Base-by-base conservation (phyloP, 2,113 vertebrate genomes). In the Larimichthys crocea region DNA sequence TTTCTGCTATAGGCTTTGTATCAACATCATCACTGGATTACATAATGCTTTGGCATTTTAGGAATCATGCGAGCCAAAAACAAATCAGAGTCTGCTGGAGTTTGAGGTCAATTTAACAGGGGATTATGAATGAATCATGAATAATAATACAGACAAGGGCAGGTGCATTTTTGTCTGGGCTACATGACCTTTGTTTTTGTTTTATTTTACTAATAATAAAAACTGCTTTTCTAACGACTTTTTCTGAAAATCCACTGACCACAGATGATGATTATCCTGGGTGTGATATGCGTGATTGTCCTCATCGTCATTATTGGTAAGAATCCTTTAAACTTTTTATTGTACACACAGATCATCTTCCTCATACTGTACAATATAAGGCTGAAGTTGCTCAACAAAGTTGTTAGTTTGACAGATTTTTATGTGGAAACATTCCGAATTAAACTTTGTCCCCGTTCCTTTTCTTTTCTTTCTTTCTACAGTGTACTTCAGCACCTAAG, bases 211-310 rank as follows among this genome's bases (percentile, higher is more conserved):
- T 40, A 40, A 8, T 40, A 40, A 40, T 40, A 40, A 40, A 40
- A 40, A 26, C 35, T 49, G 17, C 22, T 69, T 68, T 26, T 85
- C 65, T 80, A 62, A 86, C 12, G 20, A 31, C 4, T 31, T 69
- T n/a, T 60, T 89, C 26, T 77, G 5, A 55, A 75, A 46, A 52
- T 76, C 52, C 70, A 12, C 50, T 78, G 63, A 60, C 71, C 81
- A 64, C 86, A 99, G 98, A 99, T 99, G 97, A 99, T 98, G 98
- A 97, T 96, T 62, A 99, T 99, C 84, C 93, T 98, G 89, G 96
- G 98, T 70, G 93, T 95, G 74, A 96, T 98, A 88, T 94, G 97
- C 73, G 82, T 97, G 80, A 89, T 99, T 79, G 84, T 99, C 92
- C 95, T 99, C 94, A 95, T 99, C 88, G 97, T 99, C 94, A 97